phyloP scores from a whole-genome alignment of 2,888 invertebrate species.

The Chydorus sphaericus region DNA sequence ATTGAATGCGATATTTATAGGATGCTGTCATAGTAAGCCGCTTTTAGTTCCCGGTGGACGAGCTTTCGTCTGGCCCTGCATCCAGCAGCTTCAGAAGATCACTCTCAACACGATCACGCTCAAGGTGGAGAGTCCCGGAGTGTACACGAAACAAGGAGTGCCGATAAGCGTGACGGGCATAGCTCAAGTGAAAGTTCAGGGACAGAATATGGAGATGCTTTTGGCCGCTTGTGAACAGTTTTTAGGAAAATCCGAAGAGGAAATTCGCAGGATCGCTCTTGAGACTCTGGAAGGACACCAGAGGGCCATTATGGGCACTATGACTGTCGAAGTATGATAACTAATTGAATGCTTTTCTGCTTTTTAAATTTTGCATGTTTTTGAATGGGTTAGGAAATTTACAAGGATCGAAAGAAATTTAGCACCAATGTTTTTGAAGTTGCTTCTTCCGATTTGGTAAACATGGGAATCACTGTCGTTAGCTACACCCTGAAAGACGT shows the following conservation, averaged over 20 bases:
- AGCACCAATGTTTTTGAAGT: slow-evolving; percentile 84
- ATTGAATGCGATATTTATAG: slow-evolving; percentile 37
- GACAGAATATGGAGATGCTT: slow-evolving; percentile 77
- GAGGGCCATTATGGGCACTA: slow-evolving; percentile 88
- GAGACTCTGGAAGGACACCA: slow-evolving; percentile 89
- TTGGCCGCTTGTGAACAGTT: slow-evolving; percentile 88
- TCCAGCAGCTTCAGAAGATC: slow-evolving; percentile 43
- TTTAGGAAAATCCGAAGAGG: slow-evolving; percentile 69
- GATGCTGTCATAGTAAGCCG: slow-evolving; percentile 89
- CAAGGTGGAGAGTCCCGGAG: slow-evolving; percentile 86
- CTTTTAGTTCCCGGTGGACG: slow-evolving; percentile 87
- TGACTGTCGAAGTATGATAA: slow-evolving; percentile 64
- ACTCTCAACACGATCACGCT: slow-evolving; percentile 35
- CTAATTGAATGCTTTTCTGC: background rate
- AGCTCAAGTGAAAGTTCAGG: slow-evolving; percentile 64
- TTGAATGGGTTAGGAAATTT: slow-evolving; percentile 52
- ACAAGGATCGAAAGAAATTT: slow-evolving; percentile 89
- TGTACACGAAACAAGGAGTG: slow-evolving; percentile 48
- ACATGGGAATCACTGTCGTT: slow-evolving; percentile 92
- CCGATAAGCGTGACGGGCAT: background rate
- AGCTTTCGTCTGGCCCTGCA: slow-evolving; percentile 93
- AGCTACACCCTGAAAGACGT: slow-evolving; percentile 90
- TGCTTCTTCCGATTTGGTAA: slow-evolving; percentile 83
- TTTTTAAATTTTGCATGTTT: slow-evolving; percentile 14
- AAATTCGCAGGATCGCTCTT: slow-evolving; percentile 79